phyloP scores from a whole-genome alignment of 2,113 vertebrate species.

The Saccopteryx bilineata region DNA sequence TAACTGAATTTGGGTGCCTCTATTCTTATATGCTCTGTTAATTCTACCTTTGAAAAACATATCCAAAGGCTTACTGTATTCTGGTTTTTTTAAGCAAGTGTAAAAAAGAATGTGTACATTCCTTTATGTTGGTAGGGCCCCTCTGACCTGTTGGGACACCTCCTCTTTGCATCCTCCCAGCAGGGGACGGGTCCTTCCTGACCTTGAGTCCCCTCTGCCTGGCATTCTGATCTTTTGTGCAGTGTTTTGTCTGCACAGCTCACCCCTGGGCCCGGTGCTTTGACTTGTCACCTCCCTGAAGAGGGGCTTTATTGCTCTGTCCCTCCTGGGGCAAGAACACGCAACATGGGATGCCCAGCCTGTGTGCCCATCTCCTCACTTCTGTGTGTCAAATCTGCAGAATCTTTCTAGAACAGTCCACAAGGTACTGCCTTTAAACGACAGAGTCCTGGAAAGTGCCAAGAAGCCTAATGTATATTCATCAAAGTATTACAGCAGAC shows the following conservation, averaged over 20 bases:
- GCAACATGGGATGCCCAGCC: too few species aligned
- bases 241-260: neutral
- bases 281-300: neutral
- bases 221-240: neutral
- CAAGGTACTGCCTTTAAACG: neutral
- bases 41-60: neutral
- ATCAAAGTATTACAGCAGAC: neutral
- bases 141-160: neutral
- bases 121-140: neutral
- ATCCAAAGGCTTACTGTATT: neutral
- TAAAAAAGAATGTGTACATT: neutral
- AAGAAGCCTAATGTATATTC: neutral
- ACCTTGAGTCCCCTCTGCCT: fast-evolving
- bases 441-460: neutral
- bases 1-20: neutral
- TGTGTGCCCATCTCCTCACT: neutral
- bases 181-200: fast-evolving
- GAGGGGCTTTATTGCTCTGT: neutral
- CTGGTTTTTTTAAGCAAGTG: neutral
- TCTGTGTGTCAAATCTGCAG: neutral
- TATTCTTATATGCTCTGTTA: neutral
- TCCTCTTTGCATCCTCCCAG: neutral
- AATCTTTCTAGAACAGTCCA: neutral
- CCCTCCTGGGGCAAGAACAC: neutral
- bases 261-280: fast-evolving